Conservation (phyloP, 2,113 vertebrate species). For the Delphinus delphis region DNA sequence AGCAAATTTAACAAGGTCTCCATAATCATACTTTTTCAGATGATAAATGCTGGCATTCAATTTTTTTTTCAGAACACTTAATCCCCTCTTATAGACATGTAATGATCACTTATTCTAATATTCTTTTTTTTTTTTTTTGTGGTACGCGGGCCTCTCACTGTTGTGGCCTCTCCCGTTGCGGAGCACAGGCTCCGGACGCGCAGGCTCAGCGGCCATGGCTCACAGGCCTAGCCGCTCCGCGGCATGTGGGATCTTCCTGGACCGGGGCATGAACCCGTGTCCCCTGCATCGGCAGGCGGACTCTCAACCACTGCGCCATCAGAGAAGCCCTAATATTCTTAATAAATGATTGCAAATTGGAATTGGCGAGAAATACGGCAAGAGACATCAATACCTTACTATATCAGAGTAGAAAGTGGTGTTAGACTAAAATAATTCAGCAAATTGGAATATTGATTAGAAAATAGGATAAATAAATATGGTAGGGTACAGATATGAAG, state of each 20-base stretch:
- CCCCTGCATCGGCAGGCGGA: too few relatives aligned
- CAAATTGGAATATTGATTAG: not conserved
- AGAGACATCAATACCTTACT: not conserved
- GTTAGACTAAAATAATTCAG: constrained; percentile 24
- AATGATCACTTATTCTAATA: not conserved
- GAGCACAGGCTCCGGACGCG: too few relatives aligned
- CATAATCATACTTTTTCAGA: not conserved
- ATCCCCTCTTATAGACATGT: not conserved
- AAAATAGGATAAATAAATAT: not conserved
- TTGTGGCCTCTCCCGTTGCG: too few relatives aligned
- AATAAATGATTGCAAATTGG: not conserved
- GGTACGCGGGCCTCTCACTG: too few relatives aligned
- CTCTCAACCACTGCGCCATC: too few relatives aligned
- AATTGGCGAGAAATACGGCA: constrained; percentile 11
- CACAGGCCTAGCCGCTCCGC: too few relatives aligned
- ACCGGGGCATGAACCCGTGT: too few relatives aligned
- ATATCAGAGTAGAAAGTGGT: not conserved
- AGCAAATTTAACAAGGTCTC: not conserved
- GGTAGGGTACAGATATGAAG: not conserved
- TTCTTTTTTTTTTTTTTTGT: not conserved
- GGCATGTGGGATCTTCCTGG: too few relatives aligned
- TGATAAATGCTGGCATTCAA: not conserved
- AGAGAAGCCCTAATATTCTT: not conserved
- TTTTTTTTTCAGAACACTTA: not conserved
- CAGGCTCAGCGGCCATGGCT: too few relatives aligned